phyloP scores from a whole-genome alignment of 2,888 invertebrate species.

The Cylloceria caligata region DNA sequence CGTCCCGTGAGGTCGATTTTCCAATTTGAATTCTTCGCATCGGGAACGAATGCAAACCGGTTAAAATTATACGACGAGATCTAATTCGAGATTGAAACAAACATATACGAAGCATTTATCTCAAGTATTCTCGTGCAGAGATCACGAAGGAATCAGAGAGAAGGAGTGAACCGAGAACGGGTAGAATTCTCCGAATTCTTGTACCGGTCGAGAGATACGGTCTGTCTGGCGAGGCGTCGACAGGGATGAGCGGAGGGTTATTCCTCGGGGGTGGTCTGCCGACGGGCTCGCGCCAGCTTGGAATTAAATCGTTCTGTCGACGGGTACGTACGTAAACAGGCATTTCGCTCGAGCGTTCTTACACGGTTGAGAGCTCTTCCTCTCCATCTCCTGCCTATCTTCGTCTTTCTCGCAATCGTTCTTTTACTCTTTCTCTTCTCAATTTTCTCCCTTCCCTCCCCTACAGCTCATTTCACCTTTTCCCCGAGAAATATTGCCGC shows the following conservation, averaged over 20 bases:
- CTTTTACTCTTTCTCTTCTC: not conserved
- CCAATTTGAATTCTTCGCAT: conserved; percentile 20
- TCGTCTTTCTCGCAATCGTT: not conserved
- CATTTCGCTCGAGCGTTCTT: conserved; percentile 48
- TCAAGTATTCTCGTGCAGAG: conserved; percentile 28
- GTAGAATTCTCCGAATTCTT: conserved; percentile 58
- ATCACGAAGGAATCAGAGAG: conserved; percentile 17
- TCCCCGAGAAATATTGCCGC: conserved; percentile 65
- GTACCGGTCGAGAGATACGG: conserved; percentile 27
- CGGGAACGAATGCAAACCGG: not conserved
- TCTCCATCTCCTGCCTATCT: conserved; percentile 30
- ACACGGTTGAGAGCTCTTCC: conserved; percentile 37
- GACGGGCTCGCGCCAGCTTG: conserved; percentile 19
- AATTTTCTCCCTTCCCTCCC: conserved; percentile 17
- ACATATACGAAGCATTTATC: conserved; percentile 41
- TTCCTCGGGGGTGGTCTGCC: conserved; percentile 58
- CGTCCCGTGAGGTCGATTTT: not conserved
- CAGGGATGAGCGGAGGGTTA: conserved; percentile 60
- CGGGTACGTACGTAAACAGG: conserved; percentile 54
- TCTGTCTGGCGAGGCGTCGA: conserved; percentile 46
- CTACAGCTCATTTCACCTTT: conserved; percentile 30
- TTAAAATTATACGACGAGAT: conserved; percentile 31
- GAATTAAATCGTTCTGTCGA: conserved; percentile 65
- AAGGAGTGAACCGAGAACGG: conserved; percentile 28
- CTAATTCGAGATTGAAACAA: conserved; percentile 30